Base-by-base conservation (phyloP, 1,140 invertebrate genomes). In the Procambarus clarkii region DNA sequence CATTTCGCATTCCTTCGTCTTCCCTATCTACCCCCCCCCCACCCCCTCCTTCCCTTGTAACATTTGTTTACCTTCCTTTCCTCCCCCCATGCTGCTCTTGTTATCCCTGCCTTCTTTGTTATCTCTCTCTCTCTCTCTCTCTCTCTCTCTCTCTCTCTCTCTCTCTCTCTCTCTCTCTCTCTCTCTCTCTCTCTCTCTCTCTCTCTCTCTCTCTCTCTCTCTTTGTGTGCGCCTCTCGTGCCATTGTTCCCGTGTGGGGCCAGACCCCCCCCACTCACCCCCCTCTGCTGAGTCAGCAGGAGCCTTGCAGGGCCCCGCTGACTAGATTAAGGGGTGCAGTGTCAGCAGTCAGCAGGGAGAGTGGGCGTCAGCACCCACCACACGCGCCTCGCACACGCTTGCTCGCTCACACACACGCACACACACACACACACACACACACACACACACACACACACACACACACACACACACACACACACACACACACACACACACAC, bases 111-210 rank as follows among this genome's bases (percentile, higher is more conserved):
- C 54, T 58, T 13, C 13, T 13, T 18, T 21, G 9, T 13, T 64
- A 3, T 64, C 60, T 64, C 60, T 64, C 60, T 64, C 60, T 64
- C 60, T 64, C 60, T 64, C 60, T 64, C 60, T 64, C 60, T 64
- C 60, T 64, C 60, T 64, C 60, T 64, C 8, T 64, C 60, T 64
- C 60, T 64, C 60, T 58, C 54, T 58, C 54, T 58, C 54, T 58
- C 54, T 58, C 54, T 58, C 54, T 58, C 54, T 58, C 60, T 64
- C 60, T 64, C 60, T 64, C 60, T 64, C 60, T 64, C 60, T 64
- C 60, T 64, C 60, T 64, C 60, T 64, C 60, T 64, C 60, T 64
- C 60, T 64, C 60, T 64, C 60, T 64, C 60, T 64, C 60, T 64
- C 60, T 64, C 60, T 64, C 60, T 64, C 60, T 64, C 60, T 64